These are phyloP conservation scores for Solenopsis fugax DNA, from an alignment of 1,140 invertebrate species.

Conservation along the genomic window DNA sequence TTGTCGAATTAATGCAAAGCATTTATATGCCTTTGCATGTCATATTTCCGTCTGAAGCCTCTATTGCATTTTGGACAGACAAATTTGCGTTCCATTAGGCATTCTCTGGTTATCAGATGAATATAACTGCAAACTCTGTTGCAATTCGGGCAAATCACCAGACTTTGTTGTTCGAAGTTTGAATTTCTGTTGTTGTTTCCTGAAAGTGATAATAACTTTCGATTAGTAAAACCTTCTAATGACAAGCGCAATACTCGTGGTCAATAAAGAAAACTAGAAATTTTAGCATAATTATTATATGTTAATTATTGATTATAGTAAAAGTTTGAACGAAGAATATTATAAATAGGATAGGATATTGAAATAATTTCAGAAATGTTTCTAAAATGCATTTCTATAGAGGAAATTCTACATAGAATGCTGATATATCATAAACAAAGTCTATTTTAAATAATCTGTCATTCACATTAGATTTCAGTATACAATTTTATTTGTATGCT, in stretches of 20 bases:
- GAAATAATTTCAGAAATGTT: background rate
- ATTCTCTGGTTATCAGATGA: conserved; percentile 15
- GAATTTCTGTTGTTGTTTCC: background rate
- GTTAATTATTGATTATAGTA: background rate
- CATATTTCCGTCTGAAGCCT: conserved; percentile 4
- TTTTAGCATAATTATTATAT: background rate
- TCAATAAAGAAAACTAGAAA: conserved; percentile 4
- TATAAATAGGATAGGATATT: background rate
- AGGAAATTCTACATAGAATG: background rate
- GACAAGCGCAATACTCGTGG: background rate
- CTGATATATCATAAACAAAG: background rate
- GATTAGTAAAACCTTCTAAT: conserved; percentile 6
- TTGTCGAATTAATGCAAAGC: background rate
- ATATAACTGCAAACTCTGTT: background rate
- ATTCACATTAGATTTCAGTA: background rate
- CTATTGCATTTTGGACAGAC: background rate
- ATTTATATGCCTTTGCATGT: background rate
- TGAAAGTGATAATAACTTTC: conserved; percentile 36
- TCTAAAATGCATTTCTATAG: background rate
- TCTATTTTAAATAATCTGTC: background rate
- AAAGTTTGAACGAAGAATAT: background rate
- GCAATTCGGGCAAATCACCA: background rate
- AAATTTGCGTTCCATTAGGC: conserved; percentile 9
- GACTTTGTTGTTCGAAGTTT: background rate
- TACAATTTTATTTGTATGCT: background rate